A percentile compares a stretch with the other conserved stretches of the same genome.
phyloP scores from a whole-genome alignment of 2,888 invertebrate species.

The Petrolisthes manimaculis region DNA sequence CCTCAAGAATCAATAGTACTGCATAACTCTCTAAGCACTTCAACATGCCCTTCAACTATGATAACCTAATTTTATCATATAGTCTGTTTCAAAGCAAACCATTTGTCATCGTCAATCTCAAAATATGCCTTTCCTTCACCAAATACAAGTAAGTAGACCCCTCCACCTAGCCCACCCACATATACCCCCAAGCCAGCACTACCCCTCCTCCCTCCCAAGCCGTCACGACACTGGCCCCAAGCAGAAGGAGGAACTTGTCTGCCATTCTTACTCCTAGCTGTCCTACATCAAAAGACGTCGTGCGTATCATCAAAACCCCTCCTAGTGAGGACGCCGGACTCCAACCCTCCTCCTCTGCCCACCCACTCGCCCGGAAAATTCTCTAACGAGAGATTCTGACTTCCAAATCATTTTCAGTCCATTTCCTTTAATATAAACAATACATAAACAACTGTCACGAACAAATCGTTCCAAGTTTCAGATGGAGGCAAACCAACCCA shows the following conservation, averaged over 20 bases:
- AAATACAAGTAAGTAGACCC: no score
- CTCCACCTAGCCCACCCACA: no score
- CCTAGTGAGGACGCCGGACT: slow-evolving; percentile 13
- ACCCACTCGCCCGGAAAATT: slow-evolving; percentile 44
- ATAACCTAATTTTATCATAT: no score
- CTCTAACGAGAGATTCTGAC: slow-evolving; percentile 48
- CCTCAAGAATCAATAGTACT: no score
- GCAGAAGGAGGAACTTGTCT: not conserved
- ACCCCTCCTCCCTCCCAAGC: no score
- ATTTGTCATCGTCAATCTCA: no score
- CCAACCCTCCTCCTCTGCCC: slow-evolving; percentile 4
- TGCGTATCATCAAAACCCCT: slow-evolving; percentile 23
- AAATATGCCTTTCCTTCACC: no score
- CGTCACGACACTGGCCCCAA: no score
- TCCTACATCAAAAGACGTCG: slow-evolving; percentile 46
- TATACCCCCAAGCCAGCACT: no score
- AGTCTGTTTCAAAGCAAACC: no score
- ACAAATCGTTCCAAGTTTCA: slow-evolving; percentile 30
- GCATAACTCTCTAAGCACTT: no score
- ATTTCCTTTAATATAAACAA: slow-evolving; percentile 51
- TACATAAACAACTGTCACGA: slow-evolving; percentile 47
- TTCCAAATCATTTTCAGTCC: slow-evolving; percentile 44
- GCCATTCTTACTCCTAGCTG: slow-evolving; percentile 30
- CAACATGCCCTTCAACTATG: no score
- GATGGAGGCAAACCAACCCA: slow-evolving; percentile 15